Conservation (phyloP, 2,888 invertebrate genomes). For the Ischnura elegans region DNA sequence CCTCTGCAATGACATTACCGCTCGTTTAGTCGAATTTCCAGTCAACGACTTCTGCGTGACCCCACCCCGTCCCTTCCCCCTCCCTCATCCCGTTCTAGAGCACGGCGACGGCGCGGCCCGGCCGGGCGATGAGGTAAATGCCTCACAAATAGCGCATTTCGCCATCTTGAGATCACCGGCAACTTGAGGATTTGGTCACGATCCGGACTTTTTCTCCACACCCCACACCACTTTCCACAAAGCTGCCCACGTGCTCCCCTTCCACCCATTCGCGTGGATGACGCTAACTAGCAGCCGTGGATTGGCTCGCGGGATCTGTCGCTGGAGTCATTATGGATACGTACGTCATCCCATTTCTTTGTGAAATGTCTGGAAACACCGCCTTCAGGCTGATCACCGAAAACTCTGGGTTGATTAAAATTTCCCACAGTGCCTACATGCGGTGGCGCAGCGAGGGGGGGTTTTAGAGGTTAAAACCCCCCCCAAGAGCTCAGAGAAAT, state of each 20-base stretch:
- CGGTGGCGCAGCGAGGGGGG: too few relatives aligned
- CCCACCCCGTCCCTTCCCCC: background rate
- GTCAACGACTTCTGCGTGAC: background rate
- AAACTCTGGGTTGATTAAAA: too few relatives aligned
- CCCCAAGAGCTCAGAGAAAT: too few relatives aligned
- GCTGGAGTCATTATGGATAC: too few relatives aligned
- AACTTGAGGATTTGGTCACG: background rate
- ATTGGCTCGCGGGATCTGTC: background rate
- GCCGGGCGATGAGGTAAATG: slow-evolving; percentile 21
- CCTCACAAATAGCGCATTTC: slow-evolving; percentile 29
- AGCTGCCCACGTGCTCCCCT: background rate
- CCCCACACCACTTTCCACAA: background rate
- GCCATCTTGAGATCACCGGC: slow-evolving; percentile 18
- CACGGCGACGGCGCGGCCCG: background rate
- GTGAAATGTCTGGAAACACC: too few relatives aligned
- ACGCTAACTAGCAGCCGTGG: background rate
- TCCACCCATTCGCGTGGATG: background rate
- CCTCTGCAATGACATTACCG: too few relatives aligned
- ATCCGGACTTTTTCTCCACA: background rate
- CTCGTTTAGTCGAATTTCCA: background rate
- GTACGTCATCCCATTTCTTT: too few relatives aligned
- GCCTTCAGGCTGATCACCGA: too few relatives aligned
- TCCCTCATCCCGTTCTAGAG: background rate
- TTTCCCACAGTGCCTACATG: too few relatives aligned
- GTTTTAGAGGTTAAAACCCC: too few relatives aligned